A percentile compares a stretch with the other conserved stretches of the same genome.
Conservation (phyloP, 1,140 invertebrate species). For the Papilio polyxenes region DNA sequence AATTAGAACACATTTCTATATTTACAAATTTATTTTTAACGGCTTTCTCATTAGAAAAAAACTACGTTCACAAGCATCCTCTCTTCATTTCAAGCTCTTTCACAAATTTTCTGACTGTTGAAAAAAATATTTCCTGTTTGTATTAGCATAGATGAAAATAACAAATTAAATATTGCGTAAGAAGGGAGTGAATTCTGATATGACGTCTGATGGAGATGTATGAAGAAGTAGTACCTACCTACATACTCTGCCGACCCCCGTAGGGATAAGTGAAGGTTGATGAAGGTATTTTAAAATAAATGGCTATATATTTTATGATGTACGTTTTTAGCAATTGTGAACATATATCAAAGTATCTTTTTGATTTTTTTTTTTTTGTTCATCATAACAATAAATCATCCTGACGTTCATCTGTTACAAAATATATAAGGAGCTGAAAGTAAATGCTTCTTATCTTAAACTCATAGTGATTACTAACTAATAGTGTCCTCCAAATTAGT, state of each 20-base stretch:
- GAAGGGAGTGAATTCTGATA: too few species aligned
- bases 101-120: not conserved
- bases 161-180: too few species aligned
- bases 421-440: constrained; percentile 38
- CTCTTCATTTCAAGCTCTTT: too few species aligned
- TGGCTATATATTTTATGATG: not conserved
- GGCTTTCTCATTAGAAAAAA: not conserved
- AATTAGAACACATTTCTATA: too few species aligned
- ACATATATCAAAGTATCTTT: not conserved
- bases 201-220: too few species aligned
- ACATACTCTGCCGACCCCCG: too few species aligned
- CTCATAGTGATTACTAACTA: constrained; percentile 49
- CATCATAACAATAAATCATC: not conserved
- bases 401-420: not conserved
- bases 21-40: not conserved
- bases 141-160: not conserved
- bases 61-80: too few species aligned
- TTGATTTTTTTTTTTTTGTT: not conserved
- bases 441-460: constrained; percentile 54
- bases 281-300: too few species aligned
- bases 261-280: too few species aligned
- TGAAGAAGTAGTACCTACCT: too few species aligned
- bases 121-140: not conserved
- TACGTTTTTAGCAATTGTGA: not conserved
- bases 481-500: constrained; percentile 43